Evolutionary conservation across 30 jellyfish, hydroid and myxozoan genomes (phyloP).

Genomic region (Sanderia malayensis): DNA sequence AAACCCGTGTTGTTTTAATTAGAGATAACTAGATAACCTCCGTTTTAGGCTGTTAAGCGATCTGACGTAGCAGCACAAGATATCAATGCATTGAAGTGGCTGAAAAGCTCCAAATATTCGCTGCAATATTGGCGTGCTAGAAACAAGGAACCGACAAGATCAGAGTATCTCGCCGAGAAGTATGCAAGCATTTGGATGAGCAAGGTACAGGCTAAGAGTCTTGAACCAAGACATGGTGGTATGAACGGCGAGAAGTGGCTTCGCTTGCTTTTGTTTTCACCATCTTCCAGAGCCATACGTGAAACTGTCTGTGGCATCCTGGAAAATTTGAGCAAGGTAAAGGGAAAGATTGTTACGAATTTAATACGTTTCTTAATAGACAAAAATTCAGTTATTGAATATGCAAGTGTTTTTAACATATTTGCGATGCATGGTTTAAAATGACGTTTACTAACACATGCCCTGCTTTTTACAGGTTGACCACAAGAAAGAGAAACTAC

Average conservation of each 20-base stretch:
- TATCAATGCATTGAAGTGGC: not conserved
- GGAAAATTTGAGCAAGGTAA: slow-evolving; percentile 74
- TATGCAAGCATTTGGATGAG: slow-evolving; percentile 67
- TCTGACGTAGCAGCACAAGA: not conserved
- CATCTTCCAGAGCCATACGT: slow-evolving; percentile 83
- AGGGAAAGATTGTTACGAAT: not conserved
- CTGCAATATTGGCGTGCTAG: not conserved
- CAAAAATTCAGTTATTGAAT: no score
- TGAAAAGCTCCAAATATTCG: not conserved
- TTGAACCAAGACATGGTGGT: slow-evolving; percentile 4
- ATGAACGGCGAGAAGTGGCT: slow-evolving; percentile 67
- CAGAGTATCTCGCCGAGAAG: not conserved
- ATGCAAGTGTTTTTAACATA: no score
- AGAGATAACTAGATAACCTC: no score
- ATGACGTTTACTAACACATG: no score
- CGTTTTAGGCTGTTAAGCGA: not conserved
- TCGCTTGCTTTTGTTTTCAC: slow-evolving; percentile 72
- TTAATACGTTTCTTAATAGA: no score
- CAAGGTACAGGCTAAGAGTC: slow-evolving; percentile 21
- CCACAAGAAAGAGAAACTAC: slow-evolving; percentile 55
- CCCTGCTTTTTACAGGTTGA: no score
- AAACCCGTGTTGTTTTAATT: no score
- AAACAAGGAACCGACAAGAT: not conserved
- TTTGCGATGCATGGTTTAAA: no score
- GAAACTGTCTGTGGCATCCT: slow-evolving; percentile 73